Evolutionary conservation across 1,140 invertebrate genomes (phyloP).

Genomic region (Cydia pomonella): DNA sequence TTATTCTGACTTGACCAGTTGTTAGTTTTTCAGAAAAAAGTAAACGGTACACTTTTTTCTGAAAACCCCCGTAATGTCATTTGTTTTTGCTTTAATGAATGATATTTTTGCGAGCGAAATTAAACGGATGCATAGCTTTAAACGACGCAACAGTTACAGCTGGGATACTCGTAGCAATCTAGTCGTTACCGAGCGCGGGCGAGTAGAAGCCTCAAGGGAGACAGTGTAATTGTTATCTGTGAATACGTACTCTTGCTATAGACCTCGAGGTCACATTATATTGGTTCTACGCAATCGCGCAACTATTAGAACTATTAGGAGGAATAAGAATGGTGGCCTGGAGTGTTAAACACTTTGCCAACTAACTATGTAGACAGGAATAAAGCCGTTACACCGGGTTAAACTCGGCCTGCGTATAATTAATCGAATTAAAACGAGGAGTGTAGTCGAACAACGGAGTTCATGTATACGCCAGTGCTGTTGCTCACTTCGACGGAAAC

Average conservation of each 20-base stretch:
- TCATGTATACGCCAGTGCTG: neutral
- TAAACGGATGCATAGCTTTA: neutral
- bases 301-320: neutral
- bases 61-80: too few species aligned
- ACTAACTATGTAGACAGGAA: slow-evolving; percentile 21
- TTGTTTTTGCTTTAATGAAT: neutral
- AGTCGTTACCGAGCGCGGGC: neutral
- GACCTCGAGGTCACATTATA: neutral
- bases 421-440: slow-evolving; percentile 18
- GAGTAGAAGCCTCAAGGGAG: neutral
- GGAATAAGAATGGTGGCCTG: neutral
- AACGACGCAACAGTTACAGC: neutral
- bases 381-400: neutral
- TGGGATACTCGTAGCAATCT: neutral
- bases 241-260: neutral
- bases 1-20: too few species aligned
- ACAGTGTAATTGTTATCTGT: neutral
- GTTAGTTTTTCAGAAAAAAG: too few species aligned
- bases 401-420: neutral
- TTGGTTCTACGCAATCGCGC: neutral
- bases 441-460: neutral
- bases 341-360: slow-evolving; percentile 22
- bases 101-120: neutral
- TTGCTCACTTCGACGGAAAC: neutral
- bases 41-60: too few species aligned